Base-by-base conservation (phyloP, 2,888 invertebrate species). In the Melanophora roralis region DNA sequence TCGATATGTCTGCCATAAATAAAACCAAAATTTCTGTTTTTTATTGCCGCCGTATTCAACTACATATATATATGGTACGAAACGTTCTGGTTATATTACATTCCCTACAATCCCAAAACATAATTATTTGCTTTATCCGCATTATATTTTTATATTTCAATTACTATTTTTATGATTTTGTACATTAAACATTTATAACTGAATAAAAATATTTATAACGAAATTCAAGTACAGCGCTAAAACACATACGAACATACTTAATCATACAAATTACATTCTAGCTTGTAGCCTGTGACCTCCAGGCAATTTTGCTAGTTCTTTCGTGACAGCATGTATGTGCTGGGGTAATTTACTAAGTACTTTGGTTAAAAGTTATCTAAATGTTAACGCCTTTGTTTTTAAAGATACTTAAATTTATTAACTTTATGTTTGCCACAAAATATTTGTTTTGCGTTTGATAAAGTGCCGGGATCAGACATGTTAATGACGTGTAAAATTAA, bases 161-260 rank as follows among this genome's bases (percentile, higher is more conserved):
- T 38, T 8, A 34, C 16, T n/a, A n/a, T 16, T 5, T 16, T 14
- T 8, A 34, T 16, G 6, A 2, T 53, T 1, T 53, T 53, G 27
- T 69, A 67, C 32, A 34, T 34, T n/a, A 43, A 16, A 43, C 38
- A 57, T 69, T 69, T 55, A 57, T 14, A 55, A 55, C 36, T 53
- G 19, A 38, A 47, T 55, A 53, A 53, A 43, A 67, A 53, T 60
- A 21, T 59, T 59, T 59, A 49, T 12, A 53, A 36, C 16, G 23
- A 59, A 40, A 34, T 7, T 21, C 12, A 40, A 36, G 36, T 34
- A 40, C 27, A 21, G 14, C n/a, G n/a, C n/a, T n/a, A n/a, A n/a
- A n/a, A n/a, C n/a, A n/a, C n/a, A n/a, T n/a, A n/a, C n/a, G n/a
- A n/a, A n/a, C n/a, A n/a, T n/a, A 53, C 38, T 38, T 1, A 14